Base-by-base conservation (phyloP, 23 tunicate genomes). In the Styela clava region DNA sequence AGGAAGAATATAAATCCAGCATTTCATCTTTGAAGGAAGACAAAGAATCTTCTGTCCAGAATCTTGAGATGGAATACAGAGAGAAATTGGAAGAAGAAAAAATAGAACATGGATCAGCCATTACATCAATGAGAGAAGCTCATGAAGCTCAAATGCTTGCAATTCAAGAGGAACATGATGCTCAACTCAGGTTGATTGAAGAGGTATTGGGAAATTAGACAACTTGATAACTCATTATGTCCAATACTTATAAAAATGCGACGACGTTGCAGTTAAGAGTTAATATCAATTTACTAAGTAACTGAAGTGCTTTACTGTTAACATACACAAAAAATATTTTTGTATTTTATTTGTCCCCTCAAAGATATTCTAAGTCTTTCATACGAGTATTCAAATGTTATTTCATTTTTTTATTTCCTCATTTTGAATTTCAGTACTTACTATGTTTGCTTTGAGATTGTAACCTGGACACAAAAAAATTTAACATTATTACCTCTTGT, bases 81-180 rank as follows among this genome's bases (percentile, higher is more conserved):
- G 85, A 69, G 29, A 76, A 76, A 24, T 29, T 76, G 18, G 52
- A 44, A 1, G 81, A 51, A 21, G 64, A 76, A 52, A 36, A 52
- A 44, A 76, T 76, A 26, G 32, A 76, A 25, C 81, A 76, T 2
- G 52, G 64, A 52, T 25, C 81, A 27, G 44, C 64, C 12, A 36
- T 76, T 26, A 76, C 33, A 24, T 33, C 62, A 28, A 76, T 76
- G 81, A 76, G 81, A 76, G 81, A 76, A 52, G 81, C 81, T 25
- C 86, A 83, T 34, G 86, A 83, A 0, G 81, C 81, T 5, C 69
- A 86, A 56, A 35, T 86, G 37, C 63, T 83, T 62, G 78, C 64
- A 35, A 2, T 91, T 2, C 82, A 83, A 74, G 87, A 91, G 33
- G 91, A 91, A 28, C 91, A 91, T 79, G 97, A 91, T 16, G 33